A percentile compares a stretch with the other conserved stretches of the same genome.
Evolutionary conservation across 2,888 invertebrate genomes (phyloP).

Genomic region (Ophion slaviceki): DNA sequence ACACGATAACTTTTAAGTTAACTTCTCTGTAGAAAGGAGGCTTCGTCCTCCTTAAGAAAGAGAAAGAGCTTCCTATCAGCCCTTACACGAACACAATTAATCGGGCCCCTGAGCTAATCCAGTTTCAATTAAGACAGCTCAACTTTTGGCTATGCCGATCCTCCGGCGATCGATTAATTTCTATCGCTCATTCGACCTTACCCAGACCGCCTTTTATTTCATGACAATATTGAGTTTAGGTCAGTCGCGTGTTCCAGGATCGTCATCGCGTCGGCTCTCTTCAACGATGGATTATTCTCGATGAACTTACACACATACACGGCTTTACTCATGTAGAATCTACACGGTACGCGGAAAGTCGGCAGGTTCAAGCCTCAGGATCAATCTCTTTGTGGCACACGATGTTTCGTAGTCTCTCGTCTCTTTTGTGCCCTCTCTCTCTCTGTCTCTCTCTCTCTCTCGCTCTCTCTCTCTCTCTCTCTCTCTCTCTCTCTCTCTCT

Average conservation of each 20-base stretch:
- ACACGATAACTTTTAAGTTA: neutral
- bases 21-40: too few species aligned
- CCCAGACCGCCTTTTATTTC: constrained; percentile 4
- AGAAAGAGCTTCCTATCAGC: too few species aligned
- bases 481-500: neutral
- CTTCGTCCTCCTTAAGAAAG: too few species aligned
- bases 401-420: constrained; percentile 52
- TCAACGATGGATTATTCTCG: constrained; percentile 54
- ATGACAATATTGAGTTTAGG: constrained; percentile 56
- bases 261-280: constrained; percentile 48
- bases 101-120: too few species aligned
- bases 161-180: constrained; percentile 34
- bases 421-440: too few species aligned
- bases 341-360: constrained; percentile 36
- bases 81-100: too few species aligned
- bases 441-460: too few species aligned
- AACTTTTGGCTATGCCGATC: neutral
- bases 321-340: neutral
- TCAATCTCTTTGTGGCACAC: constrained; percentile 62
- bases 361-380: constrained; percentile 49
- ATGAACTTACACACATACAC: constrained; percentile 7
- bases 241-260: constrained; percentile 59
- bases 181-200: constrained; percentile 35
- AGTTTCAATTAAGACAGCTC: too few species aligned
- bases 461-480: too few species aligned